Conservation (phyloP, 2,888 invertebrate genomes). For the Reticulitermes lucifugus region DNA sequence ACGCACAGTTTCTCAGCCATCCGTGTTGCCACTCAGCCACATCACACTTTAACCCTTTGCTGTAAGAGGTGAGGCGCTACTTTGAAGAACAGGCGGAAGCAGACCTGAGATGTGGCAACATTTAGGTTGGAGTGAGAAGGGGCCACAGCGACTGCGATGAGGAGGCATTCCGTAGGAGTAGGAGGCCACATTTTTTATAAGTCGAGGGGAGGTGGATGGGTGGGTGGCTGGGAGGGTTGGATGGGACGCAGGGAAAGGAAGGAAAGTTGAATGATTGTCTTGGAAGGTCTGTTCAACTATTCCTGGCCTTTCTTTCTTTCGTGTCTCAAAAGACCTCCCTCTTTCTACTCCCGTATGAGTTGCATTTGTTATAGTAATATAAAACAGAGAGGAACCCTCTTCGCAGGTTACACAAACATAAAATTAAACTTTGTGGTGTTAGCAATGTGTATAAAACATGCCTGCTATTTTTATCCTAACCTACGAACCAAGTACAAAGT, state of each 20-base stretch:
- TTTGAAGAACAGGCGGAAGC: not conserved
- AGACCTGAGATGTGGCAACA: constrained; percentile 9
- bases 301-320: not conserved
- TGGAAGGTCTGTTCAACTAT: not conserved
- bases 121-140: not conserved
- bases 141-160: not conserved
- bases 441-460: not conserved
- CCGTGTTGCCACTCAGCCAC: too few relatives aligned
- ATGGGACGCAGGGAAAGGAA: not conserved
- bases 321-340: not conserved
- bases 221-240: not conserved
- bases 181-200: constrained; percentile 21
- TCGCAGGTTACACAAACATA: not conserved
- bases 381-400: not conserved
- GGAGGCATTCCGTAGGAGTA: constrained; percentile 7
- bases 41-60: not conserved
- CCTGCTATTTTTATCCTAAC: not conserved
- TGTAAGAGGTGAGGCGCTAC: not conserved
- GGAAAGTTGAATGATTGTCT: not conserved
- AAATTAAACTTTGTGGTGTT: not conserved
- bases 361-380: not conserved
- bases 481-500: too few relatives aligned
- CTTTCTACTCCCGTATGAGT: not conserved
- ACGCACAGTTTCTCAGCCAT: too few relatives aligned
- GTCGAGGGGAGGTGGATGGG: not conserved